phyloP scores from a whole-genome alignment of 1,140 invertebrate species.

The Danaus plexippus region DNA sequence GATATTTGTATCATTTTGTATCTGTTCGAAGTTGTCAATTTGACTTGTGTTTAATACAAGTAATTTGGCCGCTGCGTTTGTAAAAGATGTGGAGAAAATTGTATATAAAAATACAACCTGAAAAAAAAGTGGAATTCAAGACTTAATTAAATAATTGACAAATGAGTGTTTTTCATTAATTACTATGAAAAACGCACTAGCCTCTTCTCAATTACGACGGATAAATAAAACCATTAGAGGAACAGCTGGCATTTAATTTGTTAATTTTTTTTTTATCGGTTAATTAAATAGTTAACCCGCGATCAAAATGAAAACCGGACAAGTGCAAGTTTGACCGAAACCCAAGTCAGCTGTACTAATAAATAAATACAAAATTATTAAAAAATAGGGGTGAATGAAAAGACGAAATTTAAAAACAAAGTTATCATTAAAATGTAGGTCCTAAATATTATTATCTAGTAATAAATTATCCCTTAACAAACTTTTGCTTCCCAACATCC shows the following conservation, averaged over 20 bases:
- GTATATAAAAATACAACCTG: conserved; percentile 8
- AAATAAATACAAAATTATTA: too few relatives aligned
- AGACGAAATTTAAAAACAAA: too few relatives aligned
- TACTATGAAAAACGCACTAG: conserved; percentile 14
- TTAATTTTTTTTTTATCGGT: conserved; percentile 2
- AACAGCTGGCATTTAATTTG: conserved; percentile 10
- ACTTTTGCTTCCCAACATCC: too few relatives aligned
- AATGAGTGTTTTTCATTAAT: conserved; percentile 22
- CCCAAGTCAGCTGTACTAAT: too few relatives aligned
- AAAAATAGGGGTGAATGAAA: too few relatives aligned
- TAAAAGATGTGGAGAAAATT: background rate
- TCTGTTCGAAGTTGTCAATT: conserved; percentile 1
- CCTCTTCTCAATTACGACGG: conserved; percentile 21
- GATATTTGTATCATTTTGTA: conserved; percentile 23
- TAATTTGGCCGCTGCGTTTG: background rate
- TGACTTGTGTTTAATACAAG: conserved; percentile 3
- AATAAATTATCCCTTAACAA: too few relatives aligned
- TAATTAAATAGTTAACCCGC: too few relatives aligned
- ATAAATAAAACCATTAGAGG: conserved; percentile 15
- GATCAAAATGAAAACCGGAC: too few relatives aligned
- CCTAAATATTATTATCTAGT: too few relatives aligned
- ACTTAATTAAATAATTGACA: conserved; percentile 31
- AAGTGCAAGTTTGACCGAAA: too few relatives aligned
- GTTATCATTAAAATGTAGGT: too few relatives aligned
- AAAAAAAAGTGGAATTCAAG: background rate